phyloP scores from a whole-genome alignment of 2,888 invertebrate genomes.

The Itoplectis maculator region DNA sequence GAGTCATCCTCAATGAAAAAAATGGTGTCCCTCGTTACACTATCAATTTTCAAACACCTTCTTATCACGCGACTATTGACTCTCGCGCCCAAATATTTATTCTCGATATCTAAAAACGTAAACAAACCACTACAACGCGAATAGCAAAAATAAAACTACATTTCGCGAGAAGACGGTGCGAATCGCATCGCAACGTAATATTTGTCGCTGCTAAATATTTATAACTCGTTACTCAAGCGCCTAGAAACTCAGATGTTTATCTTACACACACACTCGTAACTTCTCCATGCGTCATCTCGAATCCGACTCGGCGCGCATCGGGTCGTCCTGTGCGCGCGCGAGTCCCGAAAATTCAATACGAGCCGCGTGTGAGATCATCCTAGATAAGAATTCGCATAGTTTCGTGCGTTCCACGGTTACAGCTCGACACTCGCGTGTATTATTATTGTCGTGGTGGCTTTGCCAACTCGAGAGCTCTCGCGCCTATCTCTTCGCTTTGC shows the following conservation, averaged over 20 bases:
- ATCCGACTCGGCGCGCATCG: not conserved
- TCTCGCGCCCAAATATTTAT: too few species aligned
- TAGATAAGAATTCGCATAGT: slow-evolving; percentile 15
- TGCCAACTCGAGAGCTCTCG: not conserved
- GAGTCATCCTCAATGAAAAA: too few species aligned
- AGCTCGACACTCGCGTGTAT: not conserved
- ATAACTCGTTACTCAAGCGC: not conserved
- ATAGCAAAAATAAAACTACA: not conserved
- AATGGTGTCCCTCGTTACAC: too few species aligned
- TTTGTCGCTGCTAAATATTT: slow-evolving; percentile 5
- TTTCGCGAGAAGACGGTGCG: not conserved
- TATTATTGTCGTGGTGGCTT: not conserved
- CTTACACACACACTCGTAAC: not conserved
- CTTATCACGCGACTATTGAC: not conserved
- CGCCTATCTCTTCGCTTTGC: slow-evolving; percentile 8
- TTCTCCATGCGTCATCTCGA: not conserved
- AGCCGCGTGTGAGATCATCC: slow-evolving; percentile 1
- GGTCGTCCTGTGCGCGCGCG: not conserved
- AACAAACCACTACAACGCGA: not conserved
- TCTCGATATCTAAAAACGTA: too few species aligned
- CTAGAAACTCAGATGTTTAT: not conserved
- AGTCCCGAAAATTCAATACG: not conserved
- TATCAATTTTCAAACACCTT: not conserved
- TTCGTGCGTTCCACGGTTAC: not conserved
- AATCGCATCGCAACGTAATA: not conserved